phyloP scores from a whole-genome alignment of 2,888 invertebrate genomes.

The Lomographa bimaculata region DNA sequence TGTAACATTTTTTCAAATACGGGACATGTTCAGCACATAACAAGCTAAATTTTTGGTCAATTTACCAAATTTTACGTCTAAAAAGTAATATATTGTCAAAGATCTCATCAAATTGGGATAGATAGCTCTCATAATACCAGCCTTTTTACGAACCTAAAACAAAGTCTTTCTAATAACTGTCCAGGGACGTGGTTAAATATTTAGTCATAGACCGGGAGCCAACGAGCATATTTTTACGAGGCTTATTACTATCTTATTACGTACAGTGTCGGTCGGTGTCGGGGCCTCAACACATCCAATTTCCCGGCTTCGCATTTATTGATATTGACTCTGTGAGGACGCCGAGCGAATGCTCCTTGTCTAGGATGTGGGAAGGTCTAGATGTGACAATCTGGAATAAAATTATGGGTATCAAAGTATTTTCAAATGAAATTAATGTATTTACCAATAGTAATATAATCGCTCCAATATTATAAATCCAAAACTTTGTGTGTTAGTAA shows the following conservation, averaged over 20 bases:
- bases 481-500: no score
- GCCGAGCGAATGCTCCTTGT: slow-evolving; percentile 61
- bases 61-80: no score
- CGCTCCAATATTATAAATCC: no score
- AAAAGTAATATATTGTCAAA: no score
- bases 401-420: no score
- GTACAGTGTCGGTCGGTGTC: slow-evolving; percentile 59
- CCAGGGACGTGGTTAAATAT: slow-evolving; percentile 62
- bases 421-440: background rate
- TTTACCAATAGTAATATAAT: no score
- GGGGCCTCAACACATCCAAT: slow-evolving; percentile 78
- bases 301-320: slow-evolving; percentile 82
- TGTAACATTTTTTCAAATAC: no score
- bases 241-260: slow-evolving; percentile 82
- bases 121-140: no score
- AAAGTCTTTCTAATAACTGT: slow-evolving; percentile 15
- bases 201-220: slow-evolving; percentile 72
- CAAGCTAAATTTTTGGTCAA: no score
- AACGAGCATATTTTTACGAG: slow-evolving; percentile 77
- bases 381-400: slow-evolving; percentile 42
- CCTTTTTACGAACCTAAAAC: slow-evolving; percentile 4
- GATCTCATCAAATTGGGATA: no score
- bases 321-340: slow-evolving; percentile 81
- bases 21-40: no score
- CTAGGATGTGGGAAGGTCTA: slow-evolving; percentile 45